Evolutionary conservation across 2,888 invertebrate genomes (phyloP), one percentile per base, ranked within the genome.

Genomic region (Lordiphosa andalusiaca): DNA sequence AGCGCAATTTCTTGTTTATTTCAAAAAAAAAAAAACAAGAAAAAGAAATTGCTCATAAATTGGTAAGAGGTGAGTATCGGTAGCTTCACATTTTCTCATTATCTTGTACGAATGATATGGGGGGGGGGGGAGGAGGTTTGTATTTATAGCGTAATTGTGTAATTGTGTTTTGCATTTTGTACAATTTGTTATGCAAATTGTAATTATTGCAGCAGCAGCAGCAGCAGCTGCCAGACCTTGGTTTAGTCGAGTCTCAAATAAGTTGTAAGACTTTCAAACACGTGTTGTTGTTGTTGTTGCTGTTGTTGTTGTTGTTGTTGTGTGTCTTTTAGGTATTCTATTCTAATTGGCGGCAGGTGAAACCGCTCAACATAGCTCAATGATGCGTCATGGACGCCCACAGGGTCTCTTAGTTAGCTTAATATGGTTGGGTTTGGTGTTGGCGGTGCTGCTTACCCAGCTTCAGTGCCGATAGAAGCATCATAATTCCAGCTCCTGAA

Each of bases 391-490:
- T 21, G 19, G 23, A 35, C 80, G 73, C 80, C 75, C 64, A 80
- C 76, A 37, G n/a, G 13, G 21, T n/a, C n/a, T n/a, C n/a, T n/a
- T n/a, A 19, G 51, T 50, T 38, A 41, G 46, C 46, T 44, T 38
- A 49, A 56, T 55, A 56, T 56, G 37, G 63, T 60, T 48, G 7
- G 16, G 9, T 35, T 16, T 21, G 19, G 9, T 10, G 21, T 12
- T 12, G 16, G 16, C 2, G 16, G 16, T 16, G 21, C 9, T 12
- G 38, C 87, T 73, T 89, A 89, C 89, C 89, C 88, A 88, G 84
- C 86, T 89, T 89, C 66, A 89, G 76, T 64, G 89, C 88, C 71
- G 89, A 89, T 83, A 89, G 77, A 63, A 89, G 88, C 89, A 89
- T 89, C 89, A 89, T 89, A 41, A 39, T 65, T 54, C 51, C 67